Percentiles rank a stretch among this genome's conserved stretches.
These are phyloP conservation scores for Octonoba sinensis DNA, from an alignment of 2,888 invertebrate genomes.

Conservation along the genomic window DNA sequence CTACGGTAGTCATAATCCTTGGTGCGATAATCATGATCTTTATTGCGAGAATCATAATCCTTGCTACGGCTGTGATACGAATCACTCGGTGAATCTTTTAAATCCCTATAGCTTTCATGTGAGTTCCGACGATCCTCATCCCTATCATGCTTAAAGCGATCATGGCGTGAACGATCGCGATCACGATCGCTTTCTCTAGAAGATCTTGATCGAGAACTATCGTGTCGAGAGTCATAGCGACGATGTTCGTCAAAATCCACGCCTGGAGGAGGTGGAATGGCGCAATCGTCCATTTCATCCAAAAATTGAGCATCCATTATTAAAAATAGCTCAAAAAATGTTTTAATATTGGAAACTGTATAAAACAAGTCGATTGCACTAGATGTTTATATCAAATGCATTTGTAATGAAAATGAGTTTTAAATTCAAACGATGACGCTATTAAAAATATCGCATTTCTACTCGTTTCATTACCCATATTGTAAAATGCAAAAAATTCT, in stretches of 20 bases:
- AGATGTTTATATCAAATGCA: no score
- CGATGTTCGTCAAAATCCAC: constrained; percentile 36
- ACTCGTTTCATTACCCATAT: no score
- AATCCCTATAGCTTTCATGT: constrained; percentile 12
- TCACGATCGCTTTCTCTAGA: constrained; percentile 31
- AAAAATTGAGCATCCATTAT: no score
- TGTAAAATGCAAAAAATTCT: no score
- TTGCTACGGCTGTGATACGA: background rate
- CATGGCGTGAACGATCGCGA: constrained; percentile 37
- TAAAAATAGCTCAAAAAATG: no score
- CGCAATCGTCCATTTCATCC: background rate
- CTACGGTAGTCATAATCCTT: constrained; percentile 46
- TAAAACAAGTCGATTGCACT: no score
- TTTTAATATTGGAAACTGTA: no score
- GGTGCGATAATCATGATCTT: constrained; percentile 30
- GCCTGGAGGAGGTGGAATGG: constrained; percentile 31
- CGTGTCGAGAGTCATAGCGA: background rate
- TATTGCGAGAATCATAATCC: constrained; percentile 1
- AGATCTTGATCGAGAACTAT: constrained; percentile 19
- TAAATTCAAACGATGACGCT: no score
- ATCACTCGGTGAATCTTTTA: constrained; percentile 8
- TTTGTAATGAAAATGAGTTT: no score
- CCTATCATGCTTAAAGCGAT: constrained; percentile 37
- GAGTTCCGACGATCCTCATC: constrained; percentile 25
- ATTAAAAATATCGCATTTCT: no score